Base-by-base conservation (phyloP, 1,140 invertebrate genomes). In the Hyphantria cunea region DNA sequence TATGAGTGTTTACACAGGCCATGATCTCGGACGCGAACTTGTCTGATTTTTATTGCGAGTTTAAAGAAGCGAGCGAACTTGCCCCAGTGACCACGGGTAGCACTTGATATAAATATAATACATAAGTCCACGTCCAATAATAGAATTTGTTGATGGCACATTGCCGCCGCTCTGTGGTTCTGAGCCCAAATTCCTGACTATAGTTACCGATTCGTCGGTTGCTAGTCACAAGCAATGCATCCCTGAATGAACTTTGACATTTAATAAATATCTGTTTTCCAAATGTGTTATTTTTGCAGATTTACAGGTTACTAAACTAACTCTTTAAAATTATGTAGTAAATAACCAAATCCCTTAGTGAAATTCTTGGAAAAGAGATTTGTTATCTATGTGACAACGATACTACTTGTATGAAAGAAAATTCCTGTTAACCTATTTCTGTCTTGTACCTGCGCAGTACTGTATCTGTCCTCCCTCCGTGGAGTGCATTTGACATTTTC, bases 1-100 rank as follows among this genome's bases (percentile, higher is more conserved):
- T 54, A 63, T 53, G 54, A 61, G 49, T 66, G 62, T 70, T 67
- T 70, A 76, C 73, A 48, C 70, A 66, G 83, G 78, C 78, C 85
- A 81, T 74, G 85, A 75, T 87, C 86, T 86, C 67, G 76, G 61
- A 64, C 80, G 80, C 81, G 84, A 86, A 86, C 87, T 86, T 86
- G 87, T 71, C 77, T 80, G 80, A 89, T 84, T 89, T 89, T 87
- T 90, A 80, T 80, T 84, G 75, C 75, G 75, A 81, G 82, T 85
- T 80, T 85, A 77, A 82, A 83, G 80, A 84, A 88, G 80, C 80
- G 76, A 82, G 71, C 82, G 84, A 89, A 87, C 85, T 88, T 90
- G 87, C 78, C 78, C 87, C 76, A 88, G 69, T 90, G 83, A 90
- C 84, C 80, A 85, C 72, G 50, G 70, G 60, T 78, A 60, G 64